Evolutionary conservation across 2,113 vertebrate genomes (phyloP), one percentile per base, ranked within the genome.

Genomic region (Lycocorax pyrrhopterus): DNA sequence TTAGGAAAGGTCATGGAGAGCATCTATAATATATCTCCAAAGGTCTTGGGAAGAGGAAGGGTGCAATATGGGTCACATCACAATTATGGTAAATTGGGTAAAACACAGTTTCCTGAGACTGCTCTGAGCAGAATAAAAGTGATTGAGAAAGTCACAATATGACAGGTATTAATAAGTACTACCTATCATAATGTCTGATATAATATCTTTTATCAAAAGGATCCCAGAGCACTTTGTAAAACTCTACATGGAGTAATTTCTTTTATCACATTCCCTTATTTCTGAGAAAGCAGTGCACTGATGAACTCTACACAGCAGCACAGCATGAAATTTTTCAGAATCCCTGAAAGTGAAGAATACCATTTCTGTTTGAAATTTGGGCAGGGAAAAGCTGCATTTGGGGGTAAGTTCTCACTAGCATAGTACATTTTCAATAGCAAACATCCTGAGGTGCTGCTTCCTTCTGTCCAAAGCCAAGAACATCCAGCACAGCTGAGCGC

Each of bases 71-170:
- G 95, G 93, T 89, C 94, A 89, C 69, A 64, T 84, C 64, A 87
- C 49, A 77, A 79, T 87, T 87, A 93, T 26, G 44, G 46, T 49
- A 95, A 93, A 95, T 84, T 87, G 81, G 73, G 69, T 89, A 85
- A 94, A 95, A 90, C 55, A 90, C n/a, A 79, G 69, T 79, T 92
- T 94, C 62, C 77, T 78, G 74, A 94, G 73, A 75, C 81, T 72
- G 84, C 43, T 89, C 43, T 8, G n/a, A 89, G 69, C 43, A 77
- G 76, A 92, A 94, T 76, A 94, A 84, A 95, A 97, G 81, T 95
- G 91, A 89, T 75, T 87, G 86, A 94, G 93, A 96, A 91, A 90
- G 69, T 96, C 87, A 97, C 88, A 94, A 93, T 90, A 77, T 84
- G 87, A 94, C 85, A 86, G 51, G 63, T 80, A 93, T 89, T 96